Conservation (phyloP, 2,888 invertebrate genomes). For the Alcis repandata region DNA sequence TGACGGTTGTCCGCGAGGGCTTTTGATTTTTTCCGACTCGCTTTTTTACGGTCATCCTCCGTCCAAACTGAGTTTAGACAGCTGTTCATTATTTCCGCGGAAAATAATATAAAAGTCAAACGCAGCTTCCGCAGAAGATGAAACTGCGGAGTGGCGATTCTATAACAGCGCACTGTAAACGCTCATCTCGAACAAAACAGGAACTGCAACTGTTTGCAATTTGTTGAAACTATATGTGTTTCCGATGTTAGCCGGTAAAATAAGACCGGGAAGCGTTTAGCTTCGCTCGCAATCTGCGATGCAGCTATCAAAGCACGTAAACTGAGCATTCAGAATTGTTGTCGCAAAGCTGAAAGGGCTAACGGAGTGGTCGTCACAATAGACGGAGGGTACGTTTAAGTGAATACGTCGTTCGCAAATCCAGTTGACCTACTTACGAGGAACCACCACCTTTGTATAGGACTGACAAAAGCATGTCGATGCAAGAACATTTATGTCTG, state of each 20-base stretch:
- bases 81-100: conserved; percentile 42
- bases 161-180: conserved; percentile 31
- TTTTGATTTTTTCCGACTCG: conserved; percentile 66
- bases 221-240: conserved; percentile 45
- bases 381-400: conserved; percentile 59
- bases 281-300: conserved; percentile 38
- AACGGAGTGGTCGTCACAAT: conserved; percentile 63
- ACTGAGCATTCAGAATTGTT: conserved; percentile 57
- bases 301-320: conserved; percentile 53
- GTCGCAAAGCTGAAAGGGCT: conserved; percentile 61
- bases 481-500: conserved; percentile 79
- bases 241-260: conserved; percentile 45
- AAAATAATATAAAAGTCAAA: conserved; percentile 43
- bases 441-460: conserved; percentile 79
- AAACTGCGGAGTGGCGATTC: conserved; percentile 43
- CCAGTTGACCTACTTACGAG: conserved; percentile 78
- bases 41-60: conserved; percentile 51
- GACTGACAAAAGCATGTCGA: conserved; percentile 79
- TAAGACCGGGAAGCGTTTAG: conserved; percentile 40
- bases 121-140: conserved; percentile 38
- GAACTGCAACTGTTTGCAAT: conserved; percentile 47
- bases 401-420: conserved; percentile 70
- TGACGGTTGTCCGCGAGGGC: conserved; percentile 55
- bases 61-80: conserved; percentile 35
- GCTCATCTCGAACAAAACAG: conserved; percentile 41